Evolutionary conservation across 2,888 invertebrate genomes (phyloP).

Genomic region (Heliconius hortense): DNA sequence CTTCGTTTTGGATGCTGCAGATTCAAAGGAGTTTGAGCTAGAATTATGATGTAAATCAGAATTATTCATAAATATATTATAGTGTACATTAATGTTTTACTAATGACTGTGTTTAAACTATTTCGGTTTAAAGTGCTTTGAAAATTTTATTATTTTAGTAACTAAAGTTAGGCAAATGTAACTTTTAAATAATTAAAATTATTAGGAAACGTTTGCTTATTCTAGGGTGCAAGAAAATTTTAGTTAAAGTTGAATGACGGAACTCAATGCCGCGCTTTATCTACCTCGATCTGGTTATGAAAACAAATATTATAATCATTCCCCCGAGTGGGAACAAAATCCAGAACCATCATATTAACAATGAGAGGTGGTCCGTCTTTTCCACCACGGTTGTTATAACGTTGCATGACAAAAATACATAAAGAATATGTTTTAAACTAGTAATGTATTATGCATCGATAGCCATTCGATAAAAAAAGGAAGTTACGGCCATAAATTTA

Average conservation of each 20-base stretch:
- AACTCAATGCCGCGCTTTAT: too few species aligned
- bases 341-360: too few species aligned
- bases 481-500: not conserved
- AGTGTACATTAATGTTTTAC: constrained; percentile 3
- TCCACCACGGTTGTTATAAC: too few species aligned
- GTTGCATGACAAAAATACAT: not conserved
- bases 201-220: not conserved
- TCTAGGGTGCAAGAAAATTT: not conserved
- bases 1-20: constrained; percentile 9
- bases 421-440: not conserved
- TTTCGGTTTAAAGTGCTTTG: not conserved
- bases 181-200: not conserved
- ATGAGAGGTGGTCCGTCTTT: too few species aligned
- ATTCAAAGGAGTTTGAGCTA: constrained; percentile 18
- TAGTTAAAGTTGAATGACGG: too few species aligned
- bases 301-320: too few species aligned
- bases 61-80: constrained; percentile 10
- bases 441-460: not conserved
- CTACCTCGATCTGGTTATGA: too few species aligned
- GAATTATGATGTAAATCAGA: constrained; percentile 23
- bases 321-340: too few species aligned
- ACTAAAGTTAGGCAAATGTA: not conserved
- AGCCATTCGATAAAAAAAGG: constrained; percentile 1
- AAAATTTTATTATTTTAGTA: not conserved
- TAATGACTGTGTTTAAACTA: not conserved